These are phyloP conservation scores for Archaeoteleia sp. DNA, from an alignment of 2,888 invertebrate genomes.

Conservation along the genomic window DNA sequence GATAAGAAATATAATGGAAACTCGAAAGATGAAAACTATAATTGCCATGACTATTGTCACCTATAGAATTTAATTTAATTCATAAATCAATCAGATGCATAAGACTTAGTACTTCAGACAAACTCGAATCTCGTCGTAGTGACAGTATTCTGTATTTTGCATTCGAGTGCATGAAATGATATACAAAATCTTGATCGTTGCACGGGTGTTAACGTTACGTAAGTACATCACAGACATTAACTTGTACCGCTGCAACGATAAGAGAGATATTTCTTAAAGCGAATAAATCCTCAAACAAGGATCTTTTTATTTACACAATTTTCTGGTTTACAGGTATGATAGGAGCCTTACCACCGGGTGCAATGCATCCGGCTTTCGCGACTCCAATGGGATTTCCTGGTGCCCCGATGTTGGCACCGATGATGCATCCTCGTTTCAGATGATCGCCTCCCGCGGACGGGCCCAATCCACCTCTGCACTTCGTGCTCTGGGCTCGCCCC, in stretches of 20 bases:
- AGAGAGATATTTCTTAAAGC: conserved; percentile 39
- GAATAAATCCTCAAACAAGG: conserved; percentile 8
- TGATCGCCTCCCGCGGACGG: conserved; percentile 82
- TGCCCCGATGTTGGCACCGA: conserved; percentile 77
- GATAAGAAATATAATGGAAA: too few relatives aligned
- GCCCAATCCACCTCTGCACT: conserved; percentile 76
- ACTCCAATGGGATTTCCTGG: conserved; percentile 77
- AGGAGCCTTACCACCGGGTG: conserved; percentile 75
- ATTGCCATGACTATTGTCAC: too few relatives aligned
- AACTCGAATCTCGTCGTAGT: too few relatives aligned
- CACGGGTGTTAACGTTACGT: conserved; percentile 56
- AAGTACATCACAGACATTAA: conserved; percentile 57
- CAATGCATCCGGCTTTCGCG: conserved; percentile 77
- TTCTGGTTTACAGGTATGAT: conserved; percentile 73
- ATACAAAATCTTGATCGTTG: conserved; percentile 50
- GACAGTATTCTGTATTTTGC: too few relatives aligned
- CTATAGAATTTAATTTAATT: too few relatives aligned
- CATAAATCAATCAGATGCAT: too few relatives aligned
- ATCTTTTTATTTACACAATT: conserved; percentile 38
- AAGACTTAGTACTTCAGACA: too few relatives aligned
- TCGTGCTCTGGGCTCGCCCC: conserved; percentile 79
- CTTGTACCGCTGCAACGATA: conserved; percentile 43
- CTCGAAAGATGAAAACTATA: too few relatives aligned
- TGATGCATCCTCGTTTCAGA: conserved; percentile 92
- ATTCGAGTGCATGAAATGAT: conserved; percentile 1